These are phyloP conservation scores for Rhabdomys pumilio DNA, from an alignment of 2,797 vertebrate species.

Conservation along the genomic window DNA sequence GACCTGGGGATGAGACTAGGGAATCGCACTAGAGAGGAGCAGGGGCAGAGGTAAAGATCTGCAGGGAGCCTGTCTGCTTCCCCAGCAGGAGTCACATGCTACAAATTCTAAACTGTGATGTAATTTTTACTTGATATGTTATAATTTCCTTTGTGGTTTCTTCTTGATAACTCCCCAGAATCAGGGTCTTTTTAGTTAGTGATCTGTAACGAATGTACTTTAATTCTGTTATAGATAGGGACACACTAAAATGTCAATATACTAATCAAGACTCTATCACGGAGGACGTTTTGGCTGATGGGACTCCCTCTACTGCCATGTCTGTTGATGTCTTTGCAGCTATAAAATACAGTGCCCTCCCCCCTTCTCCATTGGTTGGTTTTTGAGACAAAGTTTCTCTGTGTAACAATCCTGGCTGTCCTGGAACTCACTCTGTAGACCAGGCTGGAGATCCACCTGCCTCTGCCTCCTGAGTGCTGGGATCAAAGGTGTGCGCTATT, in stretches of 20 bases:
- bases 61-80: not conserved
- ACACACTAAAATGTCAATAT: not conserved
- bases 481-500: not conserved
- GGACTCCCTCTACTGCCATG: not conserved
- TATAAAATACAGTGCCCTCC: not conserved
- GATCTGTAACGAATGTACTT: not conserved
- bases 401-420: not conserved
- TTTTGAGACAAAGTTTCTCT: not conserved
- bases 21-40: too few species aligned
- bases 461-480: not conserved
- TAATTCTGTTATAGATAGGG: not conserved
- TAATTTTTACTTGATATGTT: not conserved
- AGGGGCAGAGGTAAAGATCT: not conserved
- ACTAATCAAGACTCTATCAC: not conserved
- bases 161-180: not conserved
- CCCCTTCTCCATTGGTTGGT: not conserved
- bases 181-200: not conserved
- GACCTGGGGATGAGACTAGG: not conserved
- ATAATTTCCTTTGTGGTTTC: not conserved
- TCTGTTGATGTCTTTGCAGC: not conserved
- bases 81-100: not conserved
- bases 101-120: not conserved
- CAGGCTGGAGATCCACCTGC: not conserved
- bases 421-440: not conserved
- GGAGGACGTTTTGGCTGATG: not conserved